Evolutionary conservation across 2,113 vertebrate genomes (phyloP).

Genomic region (Corythoichthys intestinalis): DNA sequence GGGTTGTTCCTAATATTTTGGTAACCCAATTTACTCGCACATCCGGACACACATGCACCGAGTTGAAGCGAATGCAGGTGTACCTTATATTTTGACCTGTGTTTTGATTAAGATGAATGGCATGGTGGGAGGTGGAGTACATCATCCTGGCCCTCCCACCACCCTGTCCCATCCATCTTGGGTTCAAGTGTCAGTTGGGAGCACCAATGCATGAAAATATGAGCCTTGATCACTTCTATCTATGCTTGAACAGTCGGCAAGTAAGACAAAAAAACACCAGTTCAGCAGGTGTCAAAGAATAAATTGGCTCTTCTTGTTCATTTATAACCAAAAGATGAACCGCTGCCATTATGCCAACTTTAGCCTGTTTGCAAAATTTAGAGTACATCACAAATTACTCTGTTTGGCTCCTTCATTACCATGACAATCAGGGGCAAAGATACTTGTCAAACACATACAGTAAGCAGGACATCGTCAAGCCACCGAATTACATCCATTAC

Average conservation of each 20-base stretch:
- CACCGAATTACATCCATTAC: no score
- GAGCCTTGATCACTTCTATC: slow-evolving; percentile 61
- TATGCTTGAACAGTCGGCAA: slow-evolving; percentile 34
- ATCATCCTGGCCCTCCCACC: slow-evolving; percentile 28
- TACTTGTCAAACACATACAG: not conserved
- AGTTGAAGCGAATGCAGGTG: not conserved
- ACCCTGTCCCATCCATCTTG: slow-evolving; percentile 51
- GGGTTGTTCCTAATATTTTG: not conserved
- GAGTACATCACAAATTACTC: no score
- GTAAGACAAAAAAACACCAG: not conserved
- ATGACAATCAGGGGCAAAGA: not conserved
- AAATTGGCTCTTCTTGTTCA: not conserved
- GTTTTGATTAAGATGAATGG: slow-evolving; percentile 63
- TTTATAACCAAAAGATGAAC: not conserved
- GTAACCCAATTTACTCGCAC: not conserved
- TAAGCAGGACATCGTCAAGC: no score
- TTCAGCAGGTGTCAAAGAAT: not conserved
- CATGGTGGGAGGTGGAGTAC: slow-evolving; percentile 4
- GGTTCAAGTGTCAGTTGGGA: slow-evolving; percentile 62
- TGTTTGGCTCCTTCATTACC: not conserved
- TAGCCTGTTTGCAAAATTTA: no score
- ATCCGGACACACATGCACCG: not conserved
- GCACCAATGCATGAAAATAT: slow-evolving; percentile 58
- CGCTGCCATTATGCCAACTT: not conserved
- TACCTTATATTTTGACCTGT: not conserved